Percentiles rank a stretch among this genome's conserved stretches.
Evolutionary conservation across 2,888 invertebrate genomes (phyloP).

Genomic region (Anagyrus pseudococci): DNA sequence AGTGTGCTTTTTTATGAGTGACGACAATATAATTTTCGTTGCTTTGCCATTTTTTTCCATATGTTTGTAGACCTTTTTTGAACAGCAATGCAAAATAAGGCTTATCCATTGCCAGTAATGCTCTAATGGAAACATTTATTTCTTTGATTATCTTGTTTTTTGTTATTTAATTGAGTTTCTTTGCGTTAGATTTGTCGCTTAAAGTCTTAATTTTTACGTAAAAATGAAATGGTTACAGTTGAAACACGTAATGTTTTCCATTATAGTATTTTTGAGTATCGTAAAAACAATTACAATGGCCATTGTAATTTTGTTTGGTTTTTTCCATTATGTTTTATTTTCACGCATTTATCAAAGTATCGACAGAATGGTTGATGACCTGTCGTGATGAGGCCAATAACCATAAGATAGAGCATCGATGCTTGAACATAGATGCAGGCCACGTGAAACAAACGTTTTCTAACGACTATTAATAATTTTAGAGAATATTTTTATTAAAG

Average conservation of each 20-base stretch:
- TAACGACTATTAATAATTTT: not conserved
- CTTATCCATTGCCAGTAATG: constrained; percentile 21
- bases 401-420: not conserved
- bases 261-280: constrained; percentile 9
- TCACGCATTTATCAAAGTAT: constrained; percentile 1
- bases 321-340: constrained; percentile 6
- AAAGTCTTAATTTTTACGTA: too few relatives aligned
- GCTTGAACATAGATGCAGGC: not conserved
- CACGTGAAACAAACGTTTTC: not conserved
- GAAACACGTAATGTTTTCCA: constrained; percentile 4
- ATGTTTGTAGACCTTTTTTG: constrained; percentile 23
- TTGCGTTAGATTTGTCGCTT: too few relatives aligned
- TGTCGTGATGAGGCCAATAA: not conserved
- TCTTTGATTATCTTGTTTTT: not conserved
- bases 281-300: not conserved
- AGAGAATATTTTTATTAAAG: not conserved
- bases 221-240: not conserved
- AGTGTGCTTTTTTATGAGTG: constrained; percentile 35
- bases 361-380: not conserved
- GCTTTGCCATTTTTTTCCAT: constrained; percentile 19
- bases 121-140: constrained; percentile 8
- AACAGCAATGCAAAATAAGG: constrained; percentile 14
- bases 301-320: too few relatives aligned
- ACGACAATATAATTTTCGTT: constrained; percentile 6
- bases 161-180: constrained; percentile 1